phyloP scores from a whole-genome alignment of 2,888 invertebrate species.

The Geotrupes spiniger region DNA sequence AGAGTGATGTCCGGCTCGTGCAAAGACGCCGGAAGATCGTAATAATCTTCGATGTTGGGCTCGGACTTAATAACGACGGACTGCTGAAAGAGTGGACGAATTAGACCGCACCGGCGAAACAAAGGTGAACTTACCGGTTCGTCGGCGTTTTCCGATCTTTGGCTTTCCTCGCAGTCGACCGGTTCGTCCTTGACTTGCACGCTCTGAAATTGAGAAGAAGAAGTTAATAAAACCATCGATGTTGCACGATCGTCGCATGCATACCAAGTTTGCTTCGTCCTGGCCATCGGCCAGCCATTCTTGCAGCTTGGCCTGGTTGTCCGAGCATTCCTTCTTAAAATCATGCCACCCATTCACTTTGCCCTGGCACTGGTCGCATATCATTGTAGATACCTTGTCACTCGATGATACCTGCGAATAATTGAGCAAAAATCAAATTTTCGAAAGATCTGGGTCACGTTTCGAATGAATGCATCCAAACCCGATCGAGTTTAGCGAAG shows the following conservation, averaged over 20 bases:
- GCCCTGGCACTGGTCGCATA: conserved; percentile 62
- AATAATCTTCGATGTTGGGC: conserved; percentile 32
- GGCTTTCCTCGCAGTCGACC: conserved; percentile 21
- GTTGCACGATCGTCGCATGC: too few species aligned
- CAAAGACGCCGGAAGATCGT: conserved; percentile 37
- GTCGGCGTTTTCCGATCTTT: not conserved
- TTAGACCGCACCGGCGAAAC: too few species aligned
- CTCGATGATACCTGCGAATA: conserved; percentile 59
- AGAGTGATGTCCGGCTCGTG: conserved; percentile 23
- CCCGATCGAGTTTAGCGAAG: not conserved
- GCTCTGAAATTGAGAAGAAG: conserved; percentile 29
- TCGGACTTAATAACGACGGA: conserved; percentile 27
- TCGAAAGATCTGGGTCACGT: too few species aligned
- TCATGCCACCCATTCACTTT: conserved; percentile 66
- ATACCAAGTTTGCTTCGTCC: conserved; percentile 16
- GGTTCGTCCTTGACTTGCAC: conserved; percentile 43
- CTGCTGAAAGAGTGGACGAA: conserved; percentile 9
- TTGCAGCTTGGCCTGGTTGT: conserved; percentile 63
- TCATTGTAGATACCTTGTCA: conserved; percentile 64
- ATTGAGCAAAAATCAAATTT: conserved; percentile 1
- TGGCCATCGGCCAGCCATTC: conserved; percentile 51
- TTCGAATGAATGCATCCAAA: not conserved
- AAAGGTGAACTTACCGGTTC: not conserved
- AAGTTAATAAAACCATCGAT: not conserved
- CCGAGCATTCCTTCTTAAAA: conserved; percentile 63